Evolutionary conservation across 2,888 invertebrate species (phyloP), one percentile per base, ranked within the genome.

Genomic region (Eilema sororculum): DNA sequence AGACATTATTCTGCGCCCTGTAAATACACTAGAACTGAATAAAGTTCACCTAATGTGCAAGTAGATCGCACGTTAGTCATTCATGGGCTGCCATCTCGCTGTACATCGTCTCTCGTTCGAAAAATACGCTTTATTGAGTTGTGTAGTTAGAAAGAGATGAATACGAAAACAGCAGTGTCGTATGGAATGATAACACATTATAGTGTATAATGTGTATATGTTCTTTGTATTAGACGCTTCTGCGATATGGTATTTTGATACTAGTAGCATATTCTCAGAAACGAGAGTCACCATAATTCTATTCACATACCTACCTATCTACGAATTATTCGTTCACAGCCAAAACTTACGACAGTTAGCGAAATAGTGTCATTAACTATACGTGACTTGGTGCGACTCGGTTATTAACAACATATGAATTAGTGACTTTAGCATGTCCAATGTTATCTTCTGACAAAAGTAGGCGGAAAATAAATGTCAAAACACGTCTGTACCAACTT

Each of bases 121-220:
- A 92, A 92, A 93, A 93, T 90, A 90, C 87, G 86, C 87, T 92
- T 90, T 91, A 92, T 92, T 89, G 91, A 90, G 88, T 87, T 85
- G 86, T 85, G 86, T 87, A 84, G 81, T 86, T 86, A 89, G 86
- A 90, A 81, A 88, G 86, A 89, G 87, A 90, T 93, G 92, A 93
- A 93, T 92, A 90, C 88, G 89, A 87, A 90, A 92, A 85, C 82
- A 84, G 78, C 60, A 76, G 75, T 80, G 84, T 83, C 82, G 80
- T 84, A 83, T 84, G 81, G 86, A 89, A 88, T 90, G 22, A 61
- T 37, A 24, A 37, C n/a, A 30, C 2, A 37, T 61, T 10, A n/a
- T 20, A 22, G 3, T 60, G 4, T 13, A 24, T 10, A 28, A 37
- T 61, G 4, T 60, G 10, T 13, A 24, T 13, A 58, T 2, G 16